Conservation (phyloP, 2,797 vertebrate species). For the Karalla daura region DNA sequence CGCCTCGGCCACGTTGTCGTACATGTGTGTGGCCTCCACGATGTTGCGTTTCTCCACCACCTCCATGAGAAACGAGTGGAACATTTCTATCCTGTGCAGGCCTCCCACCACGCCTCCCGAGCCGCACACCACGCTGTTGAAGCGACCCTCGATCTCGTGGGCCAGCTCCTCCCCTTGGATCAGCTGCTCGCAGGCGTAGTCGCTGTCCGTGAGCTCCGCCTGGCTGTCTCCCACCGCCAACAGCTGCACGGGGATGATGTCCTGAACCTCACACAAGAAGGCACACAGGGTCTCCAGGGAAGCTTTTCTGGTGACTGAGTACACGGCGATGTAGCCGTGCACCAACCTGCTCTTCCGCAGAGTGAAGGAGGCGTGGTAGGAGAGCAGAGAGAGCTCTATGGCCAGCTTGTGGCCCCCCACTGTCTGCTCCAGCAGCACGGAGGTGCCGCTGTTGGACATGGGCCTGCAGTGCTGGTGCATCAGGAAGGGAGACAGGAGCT, state of each 20-base stretch:
- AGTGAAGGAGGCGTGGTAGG: conserved; percentile 95
- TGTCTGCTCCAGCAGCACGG: conserved; percentile 89
- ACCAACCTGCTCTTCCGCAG: conserved; percentile 92
- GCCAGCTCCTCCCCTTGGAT: conserved; percentile 94
- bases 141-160: conserved; percentile 93
- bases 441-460: conserved; percentile 85
- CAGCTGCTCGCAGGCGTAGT: conserved; percentile 90
- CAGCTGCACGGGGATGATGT: conserved; percentile 95
- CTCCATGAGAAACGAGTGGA: conserved; percentile 93
- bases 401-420: conserved; percentile 88
- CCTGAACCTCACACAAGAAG: conserved; percentile 96
- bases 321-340: conserved; percentile 95
- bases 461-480: conserved; percentile 90
- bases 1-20: conserved; percentile 93
- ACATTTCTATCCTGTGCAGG: conserved; percentile 90
- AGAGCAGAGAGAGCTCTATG: conserved; percentile 91
- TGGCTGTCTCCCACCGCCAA: conserved; percentile 91
- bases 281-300: conserved; percentile 95
- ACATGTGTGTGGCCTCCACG: conserved; percentile 95
- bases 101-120: conserved; percentile 85
- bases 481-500: conserved; percentile 91
- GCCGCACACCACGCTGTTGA: conserved; percentile 87
- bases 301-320: conserved; percentile 90
- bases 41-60: conserved; percentile 94
- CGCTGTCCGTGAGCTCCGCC: conserved; percentile 86